phyloP scores from a whole-genome alignment of 2,113 vertebrate genomes.

The Jaculus jaculus region DNA sequence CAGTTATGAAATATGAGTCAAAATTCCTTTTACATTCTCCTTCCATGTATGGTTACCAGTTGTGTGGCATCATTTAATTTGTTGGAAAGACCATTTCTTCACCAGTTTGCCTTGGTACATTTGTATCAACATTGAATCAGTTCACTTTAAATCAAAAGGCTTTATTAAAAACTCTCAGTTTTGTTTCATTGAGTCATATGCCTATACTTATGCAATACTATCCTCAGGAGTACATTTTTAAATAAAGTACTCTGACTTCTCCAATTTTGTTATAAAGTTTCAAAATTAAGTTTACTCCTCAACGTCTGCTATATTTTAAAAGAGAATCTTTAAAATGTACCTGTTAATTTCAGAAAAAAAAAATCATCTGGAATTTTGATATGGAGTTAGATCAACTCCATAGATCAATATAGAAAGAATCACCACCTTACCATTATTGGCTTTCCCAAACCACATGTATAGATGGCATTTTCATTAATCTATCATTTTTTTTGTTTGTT shows the following conservation, averaged over 20 bases:
- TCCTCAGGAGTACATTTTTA: neutral
- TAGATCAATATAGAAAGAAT: too few species aligned
- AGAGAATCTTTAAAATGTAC: neutral
- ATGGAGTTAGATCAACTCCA: too few species aligned
- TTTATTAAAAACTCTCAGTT: neutral
- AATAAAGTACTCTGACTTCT: neutral
- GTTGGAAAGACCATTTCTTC: neutral
- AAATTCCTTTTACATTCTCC: neutral
- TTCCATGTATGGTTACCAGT: neutral
- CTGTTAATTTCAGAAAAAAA: neutral
- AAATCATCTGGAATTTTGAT: too few species aligned
- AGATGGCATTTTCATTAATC: too few species aligned
- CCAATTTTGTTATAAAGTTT: neutral
- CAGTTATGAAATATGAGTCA: neutral
- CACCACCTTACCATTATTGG: too few species aligned
- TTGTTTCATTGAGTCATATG: neutral
- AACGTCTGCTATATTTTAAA: neutral
- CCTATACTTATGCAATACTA: neutral
- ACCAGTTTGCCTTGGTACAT: neutral
- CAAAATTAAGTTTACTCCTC: neutral
- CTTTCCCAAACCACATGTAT: too few species aligned
- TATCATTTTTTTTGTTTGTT: too few species aligned
- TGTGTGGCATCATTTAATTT: neutral
- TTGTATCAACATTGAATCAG: neutral
- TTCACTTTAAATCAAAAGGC: neutral